Percentiles rank a stretch among this genome's conserved stretches.
phyloP scores from a whole-genome alignment of 1,140 invertebrate species.

The Nixonia krombeini region DNA sequence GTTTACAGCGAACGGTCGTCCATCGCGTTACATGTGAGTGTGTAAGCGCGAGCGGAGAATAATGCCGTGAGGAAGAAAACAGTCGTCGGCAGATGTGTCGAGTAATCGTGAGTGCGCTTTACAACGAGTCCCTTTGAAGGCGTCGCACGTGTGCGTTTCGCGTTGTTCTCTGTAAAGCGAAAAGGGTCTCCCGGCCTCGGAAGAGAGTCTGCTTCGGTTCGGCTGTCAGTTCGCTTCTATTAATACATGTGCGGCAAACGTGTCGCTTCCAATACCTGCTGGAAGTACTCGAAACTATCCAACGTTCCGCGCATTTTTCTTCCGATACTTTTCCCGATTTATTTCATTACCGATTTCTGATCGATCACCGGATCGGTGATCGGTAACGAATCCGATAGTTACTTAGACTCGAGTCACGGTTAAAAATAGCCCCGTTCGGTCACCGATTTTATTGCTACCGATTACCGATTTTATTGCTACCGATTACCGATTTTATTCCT shows the following conservation, averaged over 20 bases:
- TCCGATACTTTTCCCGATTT: constrained; percentile 51
- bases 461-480: too few species aligned
- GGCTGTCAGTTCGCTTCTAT: constrained; percentile 66
- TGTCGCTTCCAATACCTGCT: constrained; percentile 50
- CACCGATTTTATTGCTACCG: too few species aligned
- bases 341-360: constrained; percentile 6
- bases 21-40: too few species aligned
- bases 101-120: not conserved
- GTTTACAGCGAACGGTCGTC: too few species aligned
- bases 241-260: constrained; percentile 55
- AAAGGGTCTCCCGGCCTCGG: constrained; percentile 19
- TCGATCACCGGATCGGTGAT: too few species aligned
- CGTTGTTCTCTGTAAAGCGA: constrained; percentile 20
- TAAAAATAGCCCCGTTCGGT: too few species aligned
- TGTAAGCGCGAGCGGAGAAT: too few species aligned
- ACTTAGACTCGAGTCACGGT: too few species aligned
- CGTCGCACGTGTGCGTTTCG: constrained; percentile 29
- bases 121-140: constrained; percentile 18
- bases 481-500: too few species aligned
- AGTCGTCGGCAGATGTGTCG: too few species aligned
- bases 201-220: constrained; percentile 59
- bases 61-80: too few species aligned
- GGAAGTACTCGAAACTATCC: constrained; percentile 31
- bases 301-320: constrained; percentile 29
- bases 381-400: too few species aligned